A percentile compares a stretch with the other conserved stretches of the same genome.
Conservation (phyloP, 2,888 invertebrate species). For the Eupeodes latifasciatus region DNA sequence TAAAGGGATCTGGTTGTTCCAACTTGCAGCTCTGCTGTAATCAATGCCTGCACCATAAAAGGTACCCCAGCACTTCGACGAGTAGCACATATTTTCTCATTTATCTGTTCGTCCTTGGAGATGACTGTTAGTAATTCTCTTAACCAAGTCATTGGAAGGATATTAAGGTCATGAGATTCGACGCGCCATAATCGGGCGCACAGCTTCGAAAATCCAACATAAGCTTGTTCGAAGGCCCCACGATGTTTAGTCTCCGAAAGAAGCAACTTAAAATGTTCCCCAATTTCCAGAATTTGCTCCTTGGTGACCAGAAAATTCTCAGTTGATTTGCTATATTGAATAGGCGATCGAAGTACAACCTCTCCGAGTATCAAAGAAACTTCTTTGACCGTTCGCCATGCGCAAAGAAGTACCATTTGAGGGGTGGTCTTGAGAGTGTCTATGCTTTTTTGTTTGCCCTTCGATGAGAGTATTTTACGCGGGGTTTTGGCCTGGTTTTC, state of each 20-base stretch:
- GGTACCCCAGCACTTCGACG: conserved; percentile 97
- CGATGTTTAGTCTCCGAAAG: conserved; percentile 93
- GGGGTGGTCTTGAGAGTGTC: conserved; percentile 86
- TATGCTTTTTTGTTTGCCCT: conserved; percentile 36
- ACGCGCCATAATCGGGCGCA: conserved; percentile 87
- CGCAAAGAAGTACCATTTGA: conserved; percentile 95
- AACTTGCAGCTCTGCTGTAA: conserved; percentile 90
- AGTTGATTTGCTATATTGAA: conserved; percentile 79
- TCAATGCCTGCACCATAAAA: conserved; percentile 92
- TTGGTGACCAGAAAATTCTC: conserved; percentile 79
- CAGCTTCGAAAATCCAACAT: conserved; percentile 93
- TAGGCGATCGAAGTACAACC: conserved; percentile 85
- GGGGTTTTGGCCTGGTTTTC: conserved; percentile 59
- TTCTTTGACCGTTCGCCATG: conserved; percentile 98
- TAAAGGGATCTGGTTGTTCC: conserved; percentile 86
- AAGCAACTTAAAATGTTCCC: conserved; percentile 88
- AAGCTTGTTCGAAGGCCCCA: conserved; percentile 98
- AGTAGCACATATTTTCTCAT: conserved; percentile 89
- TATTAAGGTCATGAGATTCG: conserved; percentile 84
- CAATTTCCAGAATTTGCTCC: conserved; percentile 86
- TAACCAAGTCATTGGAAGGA: conserved; percentile 88
- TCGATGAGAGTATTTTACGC: conserved; percentile 59
- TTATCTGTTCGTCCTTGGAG: conserved; percentile 82
- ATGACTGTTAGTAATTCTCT: conserved; percentile 86
- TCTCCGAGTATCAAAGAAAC: conserved; percentile 89